Percentiles rank a stretch among this genome's conserved stretches.
Conservation (phyloP, 2,797 vertebrate genomes). For the Leptodactylus fallax region DNA sequence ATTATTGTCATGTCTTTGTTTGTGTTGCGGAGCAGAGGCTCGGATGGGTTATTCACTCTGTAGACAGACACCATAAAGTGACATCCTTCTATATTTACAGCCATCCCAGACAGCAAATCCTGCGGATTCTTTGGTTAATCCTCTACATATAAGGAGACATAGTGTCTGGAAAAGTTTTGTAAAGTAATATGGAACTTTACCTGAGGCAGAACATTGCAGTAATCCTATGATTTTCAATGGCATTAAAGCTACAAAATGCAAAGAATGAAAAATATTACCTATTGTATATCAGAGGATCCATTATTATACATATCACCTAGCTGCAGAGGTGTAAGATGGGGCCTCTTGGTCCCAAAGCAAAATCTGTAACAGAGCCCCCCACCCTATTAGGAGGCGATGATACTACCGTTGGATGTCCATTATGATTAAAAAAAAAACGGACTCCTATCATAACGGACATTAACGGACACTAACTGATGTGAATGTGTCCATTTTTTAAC, state of each 20-base stretch:
- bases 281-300: background rate
- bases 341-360: background rate
- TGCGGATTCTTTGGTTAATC: background rate
- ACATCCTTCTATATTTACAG: conserved; percentile 15
- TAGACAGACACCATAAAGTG: background rate
- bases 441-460: too few relatives aligned
- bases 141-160: background rate
- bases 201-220: background rate
- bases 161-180: conserved; percentile 1
- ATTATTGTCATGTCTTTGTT: background rate
- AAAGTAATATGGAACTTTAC: background rate
- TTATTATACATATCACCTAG: background rate
- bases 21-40: background rate
- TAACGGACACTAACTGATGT: too few relatives aligned
- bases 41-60: background rate
- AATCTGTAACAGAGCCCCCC: background rate
- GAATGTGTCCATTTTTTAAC: too few relatives aligned
- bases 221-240: background rate
- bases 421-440: too few relatives aligned
- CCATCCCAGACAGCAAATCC: conserved; percentile 1
- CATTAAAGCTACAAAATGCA: background rate
- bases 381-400: background rate
- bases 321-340: background rate
- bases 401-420: too few relatives aligned
- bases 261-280: background rate